Conservation (phyloP, 2,113 vertebrate species). For the Xiphorhynchus elegans region DNA sequence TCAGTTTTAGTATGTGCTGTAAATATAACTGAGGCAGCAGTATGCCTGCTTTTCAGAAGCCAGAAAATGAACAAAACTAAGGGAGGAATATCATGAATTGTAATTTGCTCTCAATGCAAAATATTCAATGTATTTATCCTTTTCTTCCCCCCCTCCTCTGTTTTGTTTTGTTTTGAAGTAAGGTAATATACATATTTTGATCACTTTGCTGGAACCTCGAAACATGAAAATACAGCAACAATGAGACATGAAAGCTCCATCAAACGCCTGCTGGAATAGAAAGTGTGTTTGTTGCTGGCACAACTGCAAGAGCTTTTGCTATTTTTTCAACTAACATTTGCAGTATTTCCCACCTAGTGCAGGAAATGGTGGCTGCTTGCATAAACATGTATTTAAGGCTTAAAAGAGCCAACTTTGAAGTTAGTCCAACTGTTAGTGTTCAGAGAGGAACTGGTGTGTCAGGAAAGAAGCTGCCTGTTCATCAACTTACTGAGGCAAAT, state of each 20-base stretch:
- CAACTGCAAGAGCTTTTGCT: slow-evolving; percentile 26
- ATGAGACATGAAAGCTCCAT: not conserved
- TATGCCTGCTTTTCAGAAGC: slow-evolving; percentile 14
- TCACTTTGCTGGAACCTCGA: slow-evolving; percentile 27
- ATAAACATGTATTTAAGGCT: slow-evolving; percentile 36
- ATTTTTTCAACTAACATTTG: not conserved
- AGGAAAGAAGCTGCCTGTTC: not conserved
- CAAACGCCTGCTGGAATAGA: not conserved
- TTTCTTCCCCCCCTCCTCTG: not conserved
- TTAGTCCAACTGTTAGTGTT: not conserved
- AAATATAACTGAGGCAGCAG: slow-evolving; percentile 53
- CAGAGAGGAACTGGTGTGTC: not conserved
- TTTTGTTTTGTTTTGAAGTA: not conserved
- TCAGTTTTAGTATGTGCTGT: slow-evolving; percentile 24
- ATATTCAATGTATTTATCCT: not conserved
- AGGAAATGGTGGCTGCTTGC: not conserved
- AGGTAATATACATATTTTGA: slow-evolving; percentile 33
- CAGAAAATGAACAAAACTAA: slow-evolving; percentile 32
- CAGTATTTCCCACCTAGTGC: slow-evolving; percentile 10
- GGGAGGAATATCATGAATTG: not conserved
- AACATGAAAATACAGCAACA: not conserved
- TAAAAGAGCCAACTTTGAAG: slow-evolving; percentile 9
- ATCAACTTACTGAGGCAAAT: not conserved
- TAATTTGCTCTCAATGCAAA: slow-evolving; percentile 22
- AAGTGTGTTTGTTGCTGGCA: not conserved